Base-by-base conservation (phyloP, 2,797 vertebrate genomes). In the Pipistrellus kuhlii region DNA sequence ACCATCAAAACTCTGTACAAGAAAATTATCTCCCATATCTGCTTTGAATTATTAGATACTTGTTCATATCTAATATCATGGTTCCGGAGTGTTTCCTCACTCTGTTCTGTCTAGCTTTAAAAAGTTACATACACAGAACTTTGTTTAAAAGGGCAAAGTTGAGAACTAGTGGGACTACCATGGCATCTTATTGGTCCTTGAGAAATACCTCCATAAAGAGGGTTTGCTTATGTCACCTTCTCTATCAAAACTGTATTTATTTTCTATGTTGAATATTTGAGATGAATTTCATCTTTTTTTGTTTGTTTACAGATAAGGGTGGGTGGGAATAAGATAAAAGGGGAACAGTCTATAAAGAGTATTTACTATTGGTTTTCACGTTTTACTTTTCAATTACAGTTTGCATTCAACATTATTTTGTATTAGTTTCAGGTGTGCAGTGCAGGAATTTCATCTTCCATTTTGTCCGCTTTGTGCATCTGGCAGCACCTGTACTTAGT, bases 21-120 rank as follows among this genome's bases (percentile, higher is more conserved):
- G 72, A 83, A 94, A 87, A 95, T 89, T 51, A 88, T 59, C 92
- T 95, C n/a, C n/a, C 77, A 44, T 71, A 10, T 96, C 86, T 85
- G 73, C 59, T 93, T 88, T 86, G 66, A 80, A 90, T 91, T 94
- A 68, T 57, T 95, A 76, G 41, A 30, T 88, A 85, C 64, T 93
- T 90, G 69, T 81, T 90, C 8, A 38, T 59, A 30, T 92, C 66
- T 59, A n/a, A 64, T 91, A 81, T 77, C n/a, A 59, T 3, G 27
- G 35, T 94, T 94, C 57, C 77, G 78, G 48, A 51, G 27, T 46
- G 8, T 62, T 87, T 81, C 30, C n/a, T 51, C 48, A 18, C 53
- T 91, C 59, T 18, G 17, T 94, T 72, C 53, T 57, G 66, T 86
- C 35, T 86, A 21, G 14, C 69, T 95, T 85, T 90, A 72, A 84